Evolutionary conservation across 2,797 vertebrate genomes (phyloP).

Genomic region (Caiman crocodilus): DNA sequence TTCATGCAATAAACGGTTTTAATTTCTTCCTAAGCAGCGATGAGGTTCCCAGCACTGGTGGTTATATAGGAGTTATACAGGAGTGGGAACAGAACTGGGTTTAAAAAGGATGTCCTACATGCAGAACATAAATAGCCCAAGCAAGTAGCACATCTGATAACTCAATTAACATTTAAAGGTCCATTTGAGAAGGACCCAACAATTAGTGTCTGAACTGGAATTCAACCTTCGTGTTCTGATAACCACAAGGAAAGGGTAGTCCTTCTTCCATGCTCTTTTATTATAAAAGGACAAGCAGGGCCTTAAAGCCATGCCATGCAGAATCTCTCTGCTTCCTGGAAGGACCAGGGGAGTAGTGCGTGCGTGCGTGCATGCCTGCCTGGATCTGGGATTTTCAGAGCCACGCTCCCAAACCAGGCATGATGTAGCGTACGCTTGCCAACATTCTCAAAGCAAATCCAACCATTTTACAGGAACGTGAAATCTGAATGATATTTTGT

Average conservation of each 20-base stretch:
- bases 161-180: neutral
- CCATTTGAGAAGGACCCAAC: neutral
- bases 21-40: rapidly evolving
- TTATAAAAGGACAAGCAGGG: neutral
- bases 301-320: neutral
- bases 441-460: neutral
- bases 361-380: no score
- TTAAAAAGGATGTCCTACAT: neutral
- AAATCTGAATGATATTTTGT: neutral
- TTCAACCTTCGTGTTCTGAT: neutral
- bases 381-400: neutral
- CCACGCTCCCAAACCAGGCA: neutral
- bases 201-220: neutral
- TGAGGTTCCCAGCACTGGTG: neutral
- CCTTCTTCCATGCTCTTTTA: neutral
- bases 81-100: neutral
- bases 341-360: neutral
- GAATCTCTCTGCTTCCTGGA: neutral
- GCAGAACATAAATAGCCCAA: neutral
- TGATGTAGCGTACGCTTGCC: neutral
- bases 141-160: neutral
- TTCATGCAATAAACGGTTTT: neutral
- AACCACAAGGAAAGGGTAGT: neutral
- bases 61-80: neutral
- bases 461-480: neutral